phyloP scores from a whole-genome alignment of 64 coral and sea anemone genomes.

The Pocillopora verrucosa region DNA sequence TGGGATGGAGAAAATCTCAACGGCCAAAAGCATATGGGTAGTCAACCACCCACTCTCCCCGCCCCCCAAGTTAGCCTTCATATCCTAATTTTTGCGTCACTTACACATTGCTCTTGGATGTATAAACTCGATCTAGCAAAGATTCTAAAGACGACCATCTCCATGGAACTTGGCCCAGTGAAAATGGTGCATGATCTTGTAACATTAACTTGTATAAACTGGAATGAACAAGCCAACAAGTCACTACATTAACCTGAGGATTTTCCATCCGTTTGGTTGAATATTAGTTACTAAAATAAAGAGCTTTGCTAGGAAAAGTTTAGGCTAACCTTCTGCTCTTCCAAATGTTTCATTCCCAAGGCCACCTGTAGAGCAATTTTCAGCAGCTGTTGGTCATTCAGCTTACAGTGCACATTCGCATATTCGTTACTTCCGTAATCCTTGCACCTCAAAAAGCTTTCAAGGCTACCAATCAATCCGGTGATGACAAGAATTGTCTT shows the following conservation, averaged over 20 bases:
- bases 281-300: too few species aligned
- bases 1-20: too few species aligned
- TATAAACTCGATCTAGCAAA: constrained; percentile 12
- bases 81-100: too few species aligned
- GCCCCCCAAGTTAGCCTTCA: too few species aligned
- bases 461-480: constrained; percentile 6
- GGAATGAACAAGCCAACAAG: too few species aligned
- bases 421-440: not conserved
- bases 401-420: not conserved
- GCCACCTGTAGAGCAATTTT: constrained; percentile 10
- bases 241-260: too few species aligned
- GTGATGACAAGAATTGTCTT: not conserved
- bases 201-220: too few species aligned
- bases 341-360: constrained; percentile 10
- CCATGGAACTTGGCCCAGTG: constrained; percentile 30
- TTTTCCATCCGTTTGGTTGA: too few species aligned
- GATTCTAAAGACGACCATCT: constrained; percentile 58
- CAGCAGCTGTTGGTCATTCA: not conserved
- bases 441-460: not conserved
- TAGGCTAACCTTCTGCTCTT: not conserved
- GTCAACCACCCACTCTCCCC: too few species aligned
- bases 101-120: constrained; percentile 1
- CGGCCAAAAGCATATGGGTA: too few species aligned
- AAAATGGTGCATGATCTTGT: not conserved
- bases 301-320: not conserved